These are phyloP conservation scores for Leucosticte australis DNA, from an alignment of 2,113 vertebrate species.

Conservation along the genomic window DNA sequence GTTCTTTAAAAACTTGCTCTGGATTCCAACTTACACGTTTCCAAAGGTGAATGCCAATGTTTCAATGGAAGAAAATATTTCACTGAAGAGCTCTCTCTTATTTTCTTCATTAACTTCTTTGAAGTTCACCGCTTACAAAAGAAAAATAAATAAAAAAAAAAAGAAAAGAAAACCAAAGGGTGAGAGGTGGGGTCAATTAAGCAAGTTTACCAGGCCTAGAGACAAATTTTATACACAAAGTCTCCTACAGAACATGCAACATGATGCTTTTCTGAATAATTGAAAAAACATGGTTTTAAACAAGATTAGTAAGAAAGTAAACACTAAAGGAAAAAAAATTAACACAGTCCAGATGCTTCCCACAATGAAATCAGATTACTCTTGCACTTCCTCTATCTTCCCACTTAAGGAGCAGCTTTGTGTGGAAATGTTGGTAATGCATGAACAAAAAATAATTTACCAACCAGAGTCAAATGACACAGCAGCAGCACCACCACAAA, in stretches of 20 bases:
- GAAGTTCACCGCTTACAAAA: slow-evolving; percentile 87
- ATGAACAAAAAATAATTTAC: neutral
- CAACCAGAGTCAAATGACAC: neutral
- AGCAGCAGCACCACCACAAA: neutral
- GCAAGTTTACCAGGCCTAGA: neutral
- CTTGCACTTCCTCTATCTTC: neutral
- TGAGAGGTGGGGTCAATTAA: neutral
- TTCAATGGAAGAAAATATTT: slow-evolving; percentile 93
- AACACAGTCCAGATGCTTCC: neutral
- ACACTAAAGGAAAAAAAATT: neutral
- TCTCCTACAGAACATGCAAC: neutral
- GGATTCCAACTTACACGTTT: slow-evolving; percentile 89
- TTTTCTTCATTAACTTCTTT: slow-evolving; percentile 95
- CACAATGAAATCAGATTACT: neutral
- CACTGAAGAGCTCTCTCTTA: slow-evolving; percentile 86
- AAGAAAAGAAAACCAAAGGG: neutral
- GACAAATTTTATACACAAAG: neutral
- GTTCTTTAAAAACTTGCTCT: neutral
- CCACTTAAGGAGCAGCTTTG: neutral
- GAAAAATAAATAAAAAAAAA: no score
- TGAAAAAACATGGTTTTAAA: neutral
- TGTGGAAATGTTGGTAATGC: neutral
- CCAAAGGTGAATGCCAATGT: slow-evolving; percentile 96
- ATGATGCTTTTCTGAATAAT: neutral
- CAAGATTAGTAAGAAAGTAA: neutral